Evolutionary conservation across 2,888 invertebrate species (phyloP), one percentile per base, ranked within the genome.

Genomic region (Lumbricus terrestris): DNA sequence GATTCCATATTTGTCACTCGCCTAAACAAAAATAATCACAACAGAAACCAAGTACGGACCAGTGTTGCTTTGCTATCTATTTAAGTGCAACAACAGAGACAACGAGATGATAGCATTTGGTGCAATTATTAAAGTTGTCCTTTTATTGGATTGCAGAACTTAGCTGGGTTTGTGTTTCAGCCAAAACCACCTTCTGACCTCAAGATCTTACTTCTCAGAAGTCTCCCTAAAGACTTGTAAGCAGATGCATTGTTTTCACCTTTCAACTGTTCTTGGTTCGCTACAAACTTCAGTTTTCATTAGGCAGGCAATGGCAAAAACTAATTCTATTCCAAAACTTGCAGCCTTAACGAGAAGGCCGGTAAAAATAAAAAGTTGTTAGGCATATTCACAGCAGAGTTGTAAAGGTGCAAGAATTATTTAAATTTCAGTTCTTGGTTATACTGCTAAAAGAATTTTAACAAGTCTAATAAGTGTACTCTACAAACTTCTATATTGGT

Each of bases 1-100:
- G 93, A 99, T 98, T 54, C 98, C 98, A 96, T 98, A 98, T 95
- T 98, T 98, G 95, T 99, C 99, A 94, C 96, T 96, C 93, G 97
- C 97, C 98, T 99, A 91, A 83, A 83, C 83, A 69, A 88, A 15
- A 33, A 54, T 20, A 33, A 38, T 29, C 18, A 23, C 8, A n/a
- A 82, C 82, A 33, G 18, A 37, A 35, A 34, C 35, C 29, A 54
- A 82, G n/a, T 69, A 69, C 29, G 69, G n/a, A 69, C 8, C 5
- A 69, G 69, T 69, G n/a, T 47, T 47, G 23, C 1, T 47, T 47
- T 23, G 47, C 29, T n/a, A 54, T 13, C 29, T 29, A 11, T 69
- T 29, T n/a, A n/a, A 69, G n/a, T n/a, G 6, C n/a, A 69, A 69
- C n/a, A n/a, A n/a, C n/a, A n/a, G 69, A 69, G 29, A 69, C 8